These are phyloP conservation scores for Odontomyia ornata DNA, from an alignment of 2,888 invertebrate species.

Conservation along the genomic window DNA sequence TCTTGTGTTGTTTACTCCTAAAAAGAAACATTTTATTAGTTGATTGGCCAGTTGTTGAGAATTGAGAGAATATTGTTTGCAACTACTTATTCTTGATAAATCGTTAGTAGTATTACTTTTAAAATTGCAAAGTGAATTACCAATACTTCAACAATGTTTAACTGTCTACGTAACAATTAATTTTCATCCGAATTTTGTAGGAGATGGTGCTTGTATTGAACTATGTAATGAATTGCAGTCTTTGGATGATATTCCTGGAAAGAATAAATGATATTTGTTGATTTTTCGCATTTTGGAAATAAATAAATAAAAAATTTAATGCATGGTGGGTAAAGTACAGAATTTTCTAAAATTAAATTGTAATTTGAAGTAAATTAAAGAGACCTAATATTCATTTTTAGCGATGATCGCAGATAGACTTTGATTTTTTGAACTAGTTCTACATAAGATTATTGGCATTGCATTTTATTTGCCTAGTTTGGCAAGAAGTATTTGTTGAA, in stretches of 20 bases:
- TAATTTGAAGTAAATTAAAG: too few relatives aligned
- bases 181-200: slow-evolving; percentile 55
- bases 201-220: slow-evolving; percentile 59
- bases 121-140: slow-evolving; percentile 45
- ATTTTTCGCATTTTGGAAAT: not conserved
- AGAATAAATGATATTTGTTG: not conserved
- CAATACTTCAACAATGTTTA: slow-evolving; percentile 46
- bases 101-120: slow-evolving; percentile 1
- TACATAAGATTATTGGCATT: too few relatives aligned
- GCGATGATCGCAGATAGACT: too few relatives aligned
- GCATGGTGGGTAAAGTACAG: too few relatives aligned
- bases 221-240: slow-evolving; percentile 64
- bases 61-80: too few relatives aligned
- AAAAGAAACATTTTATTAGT: not conserved
- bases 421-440: too few relatives aligned
- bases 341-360: too few relatives aligned
- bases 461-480: too few relatives aligned
- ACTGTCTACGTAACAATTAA: slow-evolving; percentile 55
- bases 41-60: not conserved
- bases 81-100: slow-evolving; percentile 1
- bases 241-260: slow-evolving; percentile 63
- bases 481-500: too few relatives aligned
- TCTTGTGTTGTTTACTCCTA: not conserved
- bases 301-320: too few relatives aligned
- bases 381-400: too few relatives aligned